Percentiles rank a stretch among this genome's conserved stretches.
Conservation (phyloP, 2,113 vertebrate genomes). For the Benitochromis conjunctus region DNA sequence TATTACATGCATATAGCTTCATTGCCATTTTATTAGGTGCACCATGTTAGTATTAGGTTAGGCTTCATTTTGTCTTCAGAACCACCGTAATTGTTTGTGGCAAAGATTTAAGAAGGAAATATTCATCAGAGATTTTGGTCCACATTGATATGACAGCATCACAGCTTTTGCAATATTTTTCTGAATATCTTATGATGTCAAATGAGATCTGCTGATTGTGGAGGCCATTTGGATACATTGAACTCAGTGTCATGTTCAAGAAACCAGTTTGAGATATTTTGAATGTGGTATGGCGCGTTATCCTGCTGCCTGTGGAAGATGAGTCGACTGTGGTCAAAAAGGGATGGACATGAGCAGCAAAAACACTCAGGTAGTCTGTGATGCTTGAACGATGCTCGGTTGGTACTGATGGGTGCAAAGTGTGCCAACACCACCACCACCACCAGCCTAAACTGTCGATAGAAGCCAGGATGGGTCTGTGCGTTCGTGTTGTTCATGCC, state of each 20-base stretch:
- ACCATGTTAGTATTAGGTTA: neutral
- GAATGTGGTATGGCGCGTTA: neutral
- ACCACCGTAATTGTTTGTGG: neutral
- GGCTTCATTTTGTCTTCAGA: too few relatives aligned
- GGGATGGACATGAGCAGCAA: neutral
- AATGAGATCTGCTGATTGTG: neutral
- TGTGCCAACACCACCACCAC: neutral
- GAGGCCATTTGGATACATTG: neutral
- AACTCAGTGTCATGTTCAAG: neutral
- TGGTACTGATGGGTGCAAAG: neutral
- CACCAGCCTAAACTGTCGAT: neutral
- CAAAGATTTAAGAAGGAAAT: neutral
- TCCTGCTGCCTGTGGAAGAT: neutral
- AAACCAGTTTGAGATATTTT: neutral
- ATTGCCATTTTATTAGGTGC: neutral
- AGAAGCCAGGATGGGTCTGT: neutral
- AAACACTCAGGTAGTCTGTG: neutral
- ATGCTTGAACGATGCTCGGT: neutral
- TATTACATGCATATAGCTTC: too few relatives aligned
- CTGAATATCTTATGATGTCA: neutral
- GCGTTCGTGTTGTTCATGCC: neutral
- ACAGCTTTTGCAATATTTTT: neutral
- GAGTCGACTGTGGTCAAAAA: neutral
- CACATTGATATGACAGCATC: neutral
- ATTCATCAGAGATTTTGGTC: neutral